A percentile compares a stretch with the other conserved stretches of the same genome.
phyloP scores from a whole-genome alignment of 2,888 invertebrate genomes.

The Stenotaenia linearis region DNA sequence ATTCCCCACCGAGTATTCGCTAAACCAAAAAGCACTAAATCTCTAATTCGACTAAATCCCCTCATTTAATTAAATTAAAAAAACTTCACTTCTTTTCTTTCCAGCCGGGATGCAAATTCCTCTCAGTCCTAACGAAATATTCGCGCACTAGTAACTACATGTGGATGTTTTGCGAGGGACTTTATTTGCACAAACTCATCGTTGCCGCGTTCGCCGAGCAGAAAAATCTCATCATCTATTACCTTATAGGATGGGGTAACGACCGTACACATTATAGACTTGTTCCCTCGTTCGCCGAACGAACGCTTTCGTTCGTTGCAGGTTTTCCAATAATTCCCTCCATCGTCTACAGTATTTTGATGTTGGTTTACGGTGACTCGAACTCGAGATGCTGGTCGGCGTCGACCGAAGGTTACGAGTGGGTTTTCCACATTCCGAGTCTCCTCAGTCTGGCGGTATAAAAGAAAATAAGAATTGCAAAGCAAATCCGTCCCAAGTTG shows the following conservation, averaged over 20 bases:
- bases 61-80: too few species aligned
- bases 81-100: too few species aligned
- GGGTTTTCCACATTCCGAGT: slow-evolving; percentile 47
- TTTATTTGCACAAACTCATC: slow-evolving; percentile 51
- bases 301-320: slow-evolving; percentile 38
- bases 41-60: too few species aligned
- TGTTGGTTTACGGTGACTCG: slow-evolving; percentile 41
- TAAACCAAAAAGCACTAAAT: too few species aligned
- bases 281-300: neutral
- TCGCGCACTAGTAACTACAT: slow-evolving; percentile 50
- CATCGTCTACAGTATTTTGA: slow-evolving; percentile 44
- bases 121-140: slow-evolving; percentile 40
- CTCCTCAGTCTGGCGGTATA: slow-evolving; percentile 46
- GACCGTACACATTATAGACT: neutral
- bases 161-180: slow-evolving; percentile 53
- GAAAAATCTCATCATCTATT: slow-evolving; percentile 47
- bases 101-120: slow-evolving; percentile 37
- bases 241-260: slow-evolving; percentile 52
- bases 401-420: slow-evolving; percentile 45
- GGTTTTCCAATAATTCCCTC: slow-evolving; percentile 46
- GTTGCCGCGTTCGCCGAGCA: slow-evolving; percentile 49
- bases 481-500: slow-evolving; percentile 33
- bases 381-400: slow-evolving; percentile 45
- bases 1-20: too few species aligned
- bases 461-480: neutral